phyloP scores from a whole-genome alignment of 2,888 invertebrate genomes.

The Caenorhabditis sp. region DNA sequence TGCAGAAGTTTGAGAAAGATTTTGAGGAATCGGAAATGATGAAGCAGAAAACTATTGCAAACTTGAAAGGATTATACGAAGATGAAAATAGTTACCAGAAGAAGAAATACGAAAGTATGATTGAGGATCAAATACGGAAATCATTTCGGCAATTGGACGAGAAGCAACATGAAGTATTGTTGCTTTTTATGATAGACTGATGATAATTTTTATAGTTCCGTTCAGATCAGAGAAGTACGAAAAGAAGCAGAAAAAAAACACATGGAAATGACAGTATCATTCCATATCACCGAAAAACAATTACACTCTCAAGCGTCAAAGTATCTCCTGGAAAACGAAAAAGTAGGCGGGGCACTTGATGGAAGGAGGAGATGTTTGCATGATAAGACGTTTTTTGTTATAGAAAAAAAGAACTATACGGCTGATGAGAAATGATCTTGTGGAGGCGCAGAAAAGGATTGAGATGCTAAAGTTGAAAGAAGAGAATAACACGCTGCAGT shows the following conservation, averaged over 20 bases:
- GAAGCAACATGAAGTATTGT: slow-evolving; percentile 52
- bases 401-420: slow-evolving; percentile 30
- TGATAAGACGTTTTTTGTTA: not conserved
- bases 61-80: slow-evolving; percentile 60
- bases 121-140: slow-evolving; percentile 60
- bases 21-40: slow-evolving; percentile 57
- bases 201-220: too few relatives aligned
- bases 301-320: slow-evolving; percentile 19
- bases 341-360: not conserved
- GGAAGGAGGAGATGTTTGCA: not conserved
- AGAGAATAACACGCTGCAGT: slow-evolving; percentile 23
- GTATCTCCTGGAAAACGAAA: slow-evolving; percentile 17
- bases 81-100: slow-evolving; percentile 54
- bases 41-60: slow-evolving; percentile 53
- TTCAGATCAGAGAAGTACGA: slow-evolving; percentile 35
- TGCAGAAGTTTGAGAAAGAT: slow-evolving; percentile 59
- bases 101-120: slow-evolving; percentile 55
- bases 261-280: slow-evolving; percentile 29
- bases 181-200: too few relatives aligned
- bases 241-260: slow-evolving; percentile 12
- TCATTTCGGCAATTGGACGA: slow-evolving; percentile 55
- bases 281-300: slow-evolving; percentile 43
- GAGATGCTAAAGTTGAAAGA: slow-evolving; percentile 21
- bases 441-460: slow-evolving; percentile 20
- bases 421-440: slow-evolving; percentile 9